Conservation (phyloP, 2,797 vertebrate species). For the Crypturellus tataupa region DNA sequence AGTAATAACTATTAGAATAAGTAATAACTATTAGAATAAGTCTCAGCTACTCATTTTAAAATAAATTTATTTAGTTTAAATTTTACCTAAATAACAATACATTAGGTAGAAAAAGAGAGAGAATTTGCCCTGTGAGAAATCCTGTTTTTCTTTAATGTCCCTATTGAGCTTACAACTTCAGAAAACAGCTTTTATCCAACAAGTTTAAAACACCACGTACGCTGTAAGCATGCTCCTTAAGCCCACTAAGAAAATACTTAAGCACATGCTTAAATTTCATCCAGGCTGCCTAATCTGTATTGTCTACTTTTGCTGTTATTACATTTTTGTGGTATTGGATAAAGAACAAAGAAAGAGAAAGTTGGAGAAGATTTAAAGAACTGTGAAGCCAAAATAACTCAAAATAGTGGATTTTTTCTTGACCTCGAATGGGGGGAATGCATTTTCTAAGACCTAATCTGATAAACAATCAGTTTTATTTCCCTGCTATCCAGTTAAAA, state of each 20-base stretch:
- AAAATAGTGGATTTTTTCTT: constrained; percentile 23
- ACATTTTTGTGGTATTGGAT: constrained; percentile 74
- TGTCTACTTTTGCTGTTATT: constrained; percentile 67
- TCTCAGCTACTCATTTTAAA: background rate
- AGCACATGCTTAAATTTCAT: constrained; percentile 34
- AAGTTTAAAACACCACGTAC: background rate
- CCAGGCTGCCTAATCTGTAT: constrained; percentile 59
- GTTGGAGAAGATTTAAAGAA: constrained; percentile 63
- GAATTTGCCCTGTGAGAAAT: background rate
- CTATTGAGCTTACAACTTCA: background rate
- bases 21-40: background rate
- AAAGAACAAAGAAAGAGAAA: constrained; percentile 67
- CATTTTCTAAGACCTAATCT: constrained; percentile 73
- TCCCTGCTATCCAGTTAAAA: constrained; percentile 55
- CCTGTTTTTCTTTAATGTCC: background rate
- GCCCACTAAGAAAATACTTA: constrained; percentile 4
- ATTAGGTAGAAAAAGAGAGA: background rate
- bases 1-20: background rate
- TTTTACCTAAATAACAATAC: background rate
- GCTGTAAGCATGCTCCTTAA: background rate
- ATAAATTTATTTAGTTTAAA: too few relatives aligned
- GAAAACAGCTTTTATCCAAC: background rate
- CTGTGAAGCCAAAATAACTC: constrained; percentile 40
- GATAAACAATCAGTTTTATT: constrained; percentile 75
- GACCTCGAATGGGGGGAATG: constrained; percentile 55